phyloP scores from a whole-genome alignment of 2,888 invertebrate genomes.

The Eupithecia subumbrata region DNA sequence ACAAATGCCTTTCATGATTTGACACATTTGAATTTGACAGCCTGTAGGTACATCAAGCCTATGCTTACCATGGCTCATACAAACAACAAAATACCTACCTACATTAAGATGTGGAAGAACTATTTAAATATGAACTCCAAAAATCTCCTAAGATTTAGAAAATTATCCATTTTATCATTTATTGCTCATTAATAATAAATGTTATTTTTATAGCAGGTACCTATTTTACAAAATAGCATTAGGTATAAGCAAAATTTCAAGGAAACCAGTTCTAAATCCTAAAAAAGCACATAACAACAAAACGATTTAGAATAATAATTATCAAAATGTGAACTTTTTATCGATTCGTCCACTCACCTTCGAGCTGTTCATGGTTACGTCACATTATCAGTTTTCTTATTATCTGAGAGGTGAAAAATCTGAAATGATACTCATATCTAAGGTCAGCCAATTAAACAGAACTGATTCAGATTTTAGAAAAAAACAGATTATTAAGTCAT shows the following conservation, averaged over 20 bases:
- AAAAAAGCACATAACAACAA: background rate
- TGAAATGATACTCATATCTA: background rate
- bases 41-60: background rate
- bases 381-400: background rate
- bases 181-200: background rate
- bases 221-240: background rate
- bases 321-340: slow-evolving; percentile 3
- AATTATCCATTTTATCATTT: background rate
- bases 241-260: background rate
- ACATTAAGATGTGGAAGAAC: background rate
- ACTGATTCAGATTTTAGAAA: background rate
- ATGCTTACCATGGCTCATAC: background rate
- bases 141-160: background rate
- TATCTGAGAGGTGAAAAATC: slow-evolving; percentile 23
- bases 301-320: background rate
- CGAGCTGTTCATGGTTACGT: background rate
- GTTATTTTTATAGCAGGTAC: background rate
- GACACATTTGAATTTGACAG: background rate
- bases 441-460: slow-evolving; percentile 5
- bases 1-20: background rate
- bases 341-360: slow-evolving; percentile 2
- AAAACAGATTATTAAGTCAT: background rate
- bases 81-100: background rate
- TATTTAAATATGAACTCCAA: background rate
- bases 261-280: background rate